These are phyloP conservation scores for Drosophila hamatofila DNA, from an alignment of 2,888 invertebrate species.

Conservation along the genomic window DNA sequence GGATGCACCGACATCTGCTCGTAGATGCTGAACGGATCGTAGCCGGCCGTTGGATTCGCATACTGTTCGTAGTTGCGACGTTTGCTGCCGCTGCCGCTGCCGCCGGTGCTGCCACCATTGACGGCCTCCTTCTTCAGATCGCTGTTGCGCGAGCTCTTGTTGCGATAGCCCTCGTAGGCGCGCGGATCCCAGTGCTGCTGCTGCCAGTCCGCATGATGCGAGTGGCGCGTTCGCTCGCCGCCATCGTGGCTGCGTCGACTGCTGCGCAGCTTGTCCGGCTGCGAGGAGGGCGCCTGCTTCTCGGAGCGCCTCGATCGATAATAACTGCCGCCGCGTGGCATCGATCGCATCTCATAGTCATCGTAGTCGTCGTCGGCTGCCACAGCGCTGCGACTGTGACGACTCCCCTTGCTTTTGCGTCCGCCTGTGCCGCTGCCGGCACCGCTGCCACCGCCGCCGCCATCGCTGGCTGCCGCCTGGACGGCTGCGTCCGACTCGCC, in stretches of 20 bases:
- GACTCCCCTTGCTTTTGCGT: conserved; percentile 58
- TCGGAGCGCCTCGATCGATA: conserved; percentile 69
- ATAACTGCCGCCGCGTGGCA: conserved; percentile 28
- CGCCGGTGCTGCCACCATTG: conserved; percentile 26
- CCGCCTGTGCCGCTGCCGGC: conserved; percentile 37
- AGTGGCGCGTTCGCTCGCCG: conserved; percentile 44
- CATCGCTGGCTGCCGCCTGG: conserved; percentile 37
- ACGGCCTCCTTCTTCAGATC: conserved; percentile 82
- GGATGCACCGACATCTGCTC: conserved; percentile 68
- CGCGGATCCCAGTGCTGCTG: conserved; percentile 65
- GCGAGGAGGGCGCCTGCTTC: conserved; percentile 59
- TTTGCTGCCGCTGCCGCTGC: conserved; percentile 35
- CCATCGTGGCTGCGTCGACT: conserved; percentile 66
- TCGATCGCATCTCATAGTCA: conserved; percentile 45
- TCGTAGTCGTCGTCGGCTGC: conserved; percentile 60
- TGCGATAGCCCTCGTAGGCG: conserved; percentile 84
- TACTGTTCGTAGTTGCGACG: conserved; percentile 59
- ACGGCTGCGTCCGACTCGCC: conserved; percentile 53
- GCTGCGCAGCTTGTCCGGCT: conserved; percentile 66
- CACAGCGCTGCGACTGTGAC: conserved; percentile 54
- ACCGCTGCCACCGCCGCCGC: conserved; percentile 14
- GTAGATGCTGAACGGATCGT: conserved; percentile 65
- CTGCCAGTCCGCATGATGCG: conserved; percentile 51
- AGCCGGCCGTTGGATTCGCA: conserved; percentile 33
- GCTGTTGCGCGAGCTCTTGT: conserved; percentile 83